phyloP scores from a whole-genome alignment of 1,140 invertebrate species.

The Drosophila santomea region DNA sequence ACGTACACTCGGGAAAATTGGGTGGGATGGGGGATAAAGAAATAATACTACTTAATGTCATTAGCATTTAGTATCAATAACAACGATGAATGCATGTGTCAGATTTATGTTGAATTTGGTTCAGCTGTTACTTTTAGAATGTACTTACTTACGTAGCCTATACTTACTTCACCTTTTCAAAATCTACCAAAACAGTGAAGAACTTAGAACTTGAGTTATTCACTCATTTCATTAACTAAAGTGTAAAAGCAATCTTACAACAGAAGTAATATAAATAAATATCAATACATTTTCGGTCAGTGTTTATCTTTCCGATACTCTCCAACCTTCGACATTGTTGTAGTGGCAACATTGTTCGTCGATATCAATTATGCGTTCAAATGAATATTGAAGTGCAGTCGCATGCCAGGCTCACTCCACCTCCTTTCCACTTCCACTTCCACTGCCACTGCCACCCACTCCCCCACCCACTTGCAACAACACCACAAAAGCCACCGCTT shows the following conservation, averaged over 20 bases:
- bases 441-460: not conserved
- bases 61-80: too few species aligned
- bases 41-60: too few species aligned
- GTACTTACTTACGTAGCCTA: too few species aligned
- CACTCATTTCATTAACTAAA: too few species aligned
- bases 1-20: slow-evolving; percentile 50
- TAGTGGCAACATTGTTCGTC: slow-evolving; percentile 77
- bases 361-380: slow-evolving; percentile 82
- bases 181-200: too few species aligned
- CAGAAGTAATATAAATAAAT: not conserved
- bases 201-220: too few species aligned
- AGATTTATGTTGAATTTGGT: too few species aligned
- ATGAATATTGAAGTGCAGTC: slow-evolving; percentile 83
- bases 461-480: slow-evolving; percentile 29
- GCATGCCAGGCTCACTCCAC: slow-evolving; percentile 53
- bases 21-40: not conserved
- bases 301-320: slow-evolving; percentile 32
- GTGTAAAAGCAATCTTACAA: not conserved
- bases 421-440: not conserved
- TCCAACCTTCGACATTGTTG: slow-evolving; percentile 35
- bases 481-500: slow-evolving; percentile 70
- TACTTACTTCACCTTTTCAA: too few species aligned
- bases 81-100: too few species aligned
- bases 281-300: slow-evolving; percentile 33
- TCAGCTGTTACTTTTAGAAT: too few species aligned